Base-by-base conservation (phyloP, 2,113 vertebrate species). In the Poeciliopsis turrubarensis region DNA sequence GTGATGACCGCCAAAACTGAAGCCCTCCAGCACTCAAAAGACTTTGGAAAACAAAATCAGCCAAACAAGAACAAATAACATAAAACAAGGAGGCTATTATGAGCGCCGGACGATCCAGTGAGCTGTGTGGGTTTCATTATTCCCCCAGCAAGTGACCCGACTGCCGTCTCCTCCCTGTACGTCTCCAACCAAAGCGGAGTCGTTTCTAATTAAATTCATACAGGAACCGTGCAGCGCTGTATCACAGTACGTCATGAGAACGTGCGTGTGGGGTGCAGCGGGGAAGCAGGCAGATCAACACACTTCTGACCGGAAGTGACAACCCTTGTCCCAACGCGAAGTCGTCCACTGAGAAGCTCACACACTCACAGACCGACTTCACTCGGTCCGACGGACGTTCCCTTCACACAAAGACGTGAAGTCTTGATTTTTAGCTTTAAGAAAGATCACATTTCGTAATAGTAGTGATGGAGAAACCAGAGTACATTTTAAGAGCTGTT, bases 151-250 rank as follows among this genome's bases (percentile, higher is more conserved):
- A 44, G 73, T 14, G 66, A 76, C 64, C 80, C 66, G 84, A 82
- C 87, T 85, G 73, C 87, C 75, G 85, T 87, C 86, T 86, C 80
- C 85, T 84, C 79, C 82, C 85, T 65, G 73, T 77, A 88, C 68
- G 51, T 86, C 70, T 87, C 63, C 57, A 75, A 89, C 73, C 85
- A 85, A 86, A 89, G 80, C 68, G 22, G 30, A 70, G 76, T 86
- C 88, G 76, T 83, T 85, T 89, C 75, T 86, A 85, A 89, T 91
- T 87, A 87, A 26, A 82, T 74, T 74, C 66, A 85, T 68, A 77
- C 10, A 64, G 65, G 61, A 73, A 70, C 29, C 2, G 47, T 61
- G 68, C 74, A 32, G 72, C 57, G 73, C 78, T 76, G 64, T 57
- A 77, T 71, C 77, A 77, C 72, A 83, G 80, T 62, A 39, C 70